Percentiles rank a stretch among this genome's conserved stretches.
These are phyloP conservation scores for Limulus polyphemus DNA, from an alignment of 2,888 invertebrate genomes.

Conservation along the genomic window DNA sequence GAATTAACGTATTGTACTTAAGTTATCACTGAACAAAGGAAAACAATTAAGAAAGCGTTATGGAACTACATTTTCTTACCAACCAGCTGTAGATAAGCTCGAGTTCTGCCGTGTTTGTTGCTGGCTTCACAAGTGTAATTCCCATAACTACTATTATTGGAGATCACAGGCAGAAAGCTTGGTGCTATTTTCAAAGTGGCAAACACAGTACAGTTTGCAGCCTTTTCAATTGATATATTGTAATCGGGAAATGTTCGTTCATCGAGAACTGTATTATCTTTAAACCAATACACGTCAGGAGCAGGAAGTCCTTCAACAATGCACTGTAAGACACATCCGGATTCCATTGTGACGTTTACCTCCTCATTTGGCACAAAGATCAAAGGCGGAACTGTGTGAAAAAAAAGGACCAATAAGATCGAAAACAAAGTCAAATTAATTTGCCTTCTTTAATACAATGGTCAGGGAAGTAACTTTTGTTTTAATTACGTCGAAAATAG, in stretches of 20 bases:
- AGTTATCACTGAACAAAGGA: no score
- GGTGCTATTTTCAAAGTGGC: slow-evolving; percentile 1
- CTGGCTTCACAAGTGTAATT: slow-evolving; percentile 23
- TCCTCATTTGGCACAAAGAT: slow-evolving; percentile 13
- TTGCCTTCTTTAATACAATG: no score
- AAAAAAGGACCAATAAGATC: not conserved
- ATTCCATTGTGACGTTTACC: not conserved
- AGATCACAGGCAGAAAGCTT: slow-evolving; percentile 1
- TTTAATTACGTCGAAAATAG: no score
- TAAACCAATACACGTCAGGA: slow-evolving; percentile 21
- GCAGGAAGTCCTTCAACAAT: slow-evolving; percentile 17
- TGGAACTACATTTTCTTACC: slow-evolving; percentile 7
- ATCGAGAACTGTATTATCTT: slow-evolving; percentile 14
- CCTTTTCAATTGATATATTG: slow-evolving; percentile 6
- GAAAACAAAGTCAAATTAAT: no score
- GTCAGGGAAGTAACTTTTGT: no score
- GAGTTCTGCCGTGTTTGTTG: slow-evolving; percentile 16
- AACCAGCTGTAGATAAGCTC: slow-evolving; percentile 8
- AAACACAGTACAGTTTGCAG: slow-evolving; percentile 9
- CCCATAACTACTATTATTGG: slow-evolving; percentile 8
- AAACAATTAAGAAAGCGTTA: no score
- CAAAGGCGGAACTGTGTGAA: slow-evolving; percentile 10
- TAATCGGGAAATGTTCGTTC: slow-evolving; percentile 4
- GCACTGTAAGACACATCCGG: slow-evolving; percentile 14
- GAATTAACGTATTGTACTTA: no score